These are phyloP conservation scores for Epinotia bilunana DNA, from an alignment of 2,888 invertebrate genomes.

Conservation along the genomic window DNA sequence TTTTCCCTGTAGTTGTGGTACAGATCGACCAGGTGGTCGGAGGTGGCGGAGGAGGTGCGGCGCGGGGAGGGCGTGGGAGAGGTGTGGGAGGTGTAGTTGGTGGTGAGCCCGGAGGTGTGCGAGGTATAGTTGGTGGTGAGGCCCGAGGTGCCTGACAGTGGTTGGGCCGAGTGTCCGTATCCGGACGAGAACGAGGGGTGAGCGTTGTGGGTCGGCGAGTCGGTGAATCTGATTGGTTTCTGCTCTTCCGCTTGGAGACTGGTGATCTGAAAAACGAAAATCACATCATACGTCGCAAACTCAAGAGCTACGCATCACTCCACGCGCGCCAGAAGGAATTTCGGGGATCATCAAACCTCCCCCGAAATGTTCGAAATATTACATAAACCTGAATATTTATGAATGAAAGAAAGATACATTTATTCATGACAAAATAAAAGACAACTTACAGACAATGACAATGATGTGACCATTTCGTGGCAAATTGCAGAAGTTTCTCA, in stretches of 20 bases:
- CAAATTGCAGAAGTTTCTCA: no score
- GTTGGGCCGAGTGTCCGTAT: slow-evolving; percentile 80
- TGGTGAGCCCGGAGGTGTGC: slow-evolving; percentile 86
- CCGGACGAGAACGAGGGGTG: slow-evolving; percentile 79
- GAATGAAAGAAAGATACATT: no score
- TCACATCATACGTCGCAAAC: background rate
- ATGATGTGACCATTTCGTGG: no score
- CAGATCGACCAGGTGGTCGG: slow-evolving; percentile 87
- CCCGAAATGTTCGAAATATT: no score
- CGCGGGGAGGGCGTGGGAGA: slow-evolving; percentile 88
- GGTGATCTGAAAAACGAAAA: slow-evolving; percentile 66
- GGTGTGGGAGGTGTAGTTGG: slow-evolving; percentile 64
- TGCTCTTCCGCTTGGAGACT: slow-evolving; percentile 83
- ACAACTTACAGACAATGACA: no score
- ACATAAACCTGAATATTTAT: no score
- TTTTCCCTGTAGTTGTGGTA: slow-evolving; percentile 82
- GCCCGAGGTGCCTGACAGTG: slow-evolving; percentile 81
- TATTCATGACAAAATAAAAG: no score
- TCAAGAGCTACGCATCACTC: background rate
- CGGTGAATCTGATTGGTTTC: slow-evolving; percentile 89
- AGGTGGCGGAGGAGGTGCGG: slow-evolving; percentile 86
- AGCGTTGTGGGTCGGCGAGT: slow-evolving; percentile 89
- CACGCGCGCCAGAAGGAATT: no score
- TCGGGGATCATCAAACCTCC: no score
- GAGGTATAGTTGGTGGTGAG: slow-evolving; percentile 75